phyloP scores from a whole-genome alignment of 2,113 vertebrate species.

The Columba livia region DNA sequence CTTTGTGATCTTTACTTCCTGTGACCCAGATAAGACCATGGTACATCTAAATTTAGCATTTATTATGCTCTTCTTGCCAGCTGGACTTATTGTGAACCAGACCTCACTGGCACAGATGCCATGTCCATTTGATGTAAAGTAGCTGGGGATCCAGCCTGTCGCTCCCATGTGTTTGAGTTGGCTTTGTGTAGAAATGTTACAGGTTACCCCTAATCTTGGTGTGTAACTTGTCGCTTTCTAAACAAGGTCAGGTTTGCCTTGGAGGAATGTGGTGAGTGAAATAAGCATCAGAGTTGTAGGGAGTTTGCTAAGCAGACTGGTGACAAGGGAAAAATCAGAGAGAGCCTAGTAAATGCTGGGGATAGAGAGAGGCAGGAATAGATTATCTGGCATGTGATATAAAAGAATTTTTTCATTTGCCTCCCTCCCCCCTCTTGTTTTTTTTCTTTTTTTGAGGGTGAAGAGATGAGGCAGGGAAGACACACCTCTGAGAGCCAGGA shows the following conservation, averaged over 20 bases:
- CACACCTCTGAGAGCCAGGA: too few relatives aligned
- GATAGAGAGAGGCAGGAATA: not conserved
- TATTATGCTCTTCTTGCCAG: not conserved
- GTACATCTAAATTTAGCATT: not conserved
- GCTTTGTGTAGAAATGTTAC: not conserved
- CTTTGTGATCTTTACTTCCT: not conserved
- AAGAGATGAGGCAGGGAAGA: not conserved
- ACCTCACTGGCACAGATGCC: not conserved
- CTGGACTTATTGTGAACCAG: not conserved
- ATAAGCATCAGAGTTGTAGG: not conserved
- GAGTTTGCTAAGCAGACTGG: not conserved
- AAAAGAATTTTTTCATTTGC: not conserved
- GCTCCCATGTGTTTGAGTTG: not conserved
- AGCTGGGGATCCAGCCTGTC: not conserved
- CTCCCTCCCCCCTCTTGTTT: not conserved
- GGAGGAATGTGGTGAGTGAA: not conserved
- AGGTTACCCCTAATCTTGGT: not conserved
- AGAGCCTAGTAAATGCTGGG: not conserved
- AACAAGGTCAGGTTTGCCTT: not conserved
- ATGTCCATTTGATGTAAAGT: not conserved
- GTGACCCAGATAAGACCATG: not conserved
- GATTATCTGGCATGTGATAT: not conserved
- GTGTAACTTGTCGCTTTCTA: not conserved
- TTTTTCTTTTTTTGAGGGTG: too few relatives aligned
- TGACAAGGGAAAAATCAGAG: not conserved